Evolutionary conservation across 2,113 vertebrate species (phyloP), one percentile per base, ranked within the genome.

Genomic region (Ochotona princeps): DNA sequence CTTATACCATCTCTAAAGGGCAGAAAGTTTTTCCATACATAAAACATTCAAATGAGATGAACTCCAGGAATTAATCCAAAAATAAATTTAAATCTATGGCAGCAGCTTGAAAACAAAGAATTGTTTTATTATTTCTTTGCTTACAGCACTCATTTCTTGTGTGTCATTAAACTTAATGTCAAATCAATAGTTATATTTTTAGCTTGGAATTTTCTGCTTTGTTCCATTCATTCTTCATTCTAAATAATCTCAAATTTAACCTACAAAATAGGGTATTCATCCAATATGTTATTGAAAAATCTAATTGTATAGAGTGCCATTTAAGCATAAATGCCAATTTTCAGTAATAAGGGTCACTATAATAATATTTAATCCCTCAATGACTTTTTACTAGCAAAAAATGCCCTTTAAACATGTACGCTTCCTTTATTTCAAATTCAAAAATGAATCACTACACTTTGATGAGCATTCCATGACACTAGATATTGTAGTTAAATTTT

Each of bases 271-370:
- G 44, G 91, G 44, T 73, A 54, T 91, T 96, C 83, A 15, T 38
- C 79, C 91, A 95, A 95, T 92, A 90, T 66, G 93, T 91, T 95
- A 95, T 83, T 85, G 90, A 95, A 96, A 94, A 95, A 95, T 92
- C 81, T 95, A 95, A 95, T 95, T 94, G 94, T 95, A 95, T 81
- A 91, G 72, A 94, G 81, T 95, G 91, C n/a, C 91, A 96, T 94
- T 96, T 95, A 94, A 83, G 90, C 66, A 95, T 76, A 96, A 97
- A 96, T 96, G 93, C 65, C 96, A 96, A 83, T 95, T 95, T 96
- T 95, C 81, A 94, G 84, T 93, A 96, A 94, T 95, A 91, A 96
- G 94, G 93, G 93, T 94, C 94, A 95, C 90, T 92, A 76, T 95
- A 95, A 94, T 95, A 92, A 95, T 94, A 79, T 93, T 96, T 87